These are phyloP conservation scores for Physella acuta DNA, from an alignment of 1,140 invertebrate species.

Conservation along the genomic window DNA sequence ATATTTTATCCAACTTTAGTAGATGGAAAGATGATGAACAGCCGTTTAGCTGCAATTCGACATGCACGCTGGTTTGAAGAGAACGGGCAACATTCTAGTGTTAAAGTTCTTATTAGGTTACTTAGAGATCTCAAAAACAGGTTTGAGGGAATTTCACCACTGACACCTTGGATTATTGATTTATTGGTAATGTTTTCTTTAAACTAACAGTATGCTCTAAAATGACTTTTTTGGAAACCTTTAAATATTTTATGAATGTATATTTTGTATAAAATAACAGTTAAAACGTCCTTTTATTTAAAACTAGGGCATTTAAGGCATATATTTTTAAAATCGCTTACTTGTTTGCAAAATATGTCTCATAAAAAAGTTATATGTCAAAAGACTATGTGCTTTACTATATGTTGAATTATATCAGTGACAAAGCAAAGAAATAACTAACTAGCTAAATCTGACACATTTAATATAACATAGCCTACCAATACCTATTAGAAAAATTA, in stretches of 20 bases:
- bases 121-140: conserved; percentile 85
- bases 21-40: conserved; percentile 81
- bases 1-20: too few species aligned
- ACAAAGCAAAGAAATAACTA: too few species aligned
- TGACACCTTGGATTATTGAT: conserved; percentile 96
- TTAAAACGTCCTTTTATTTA: neutral
- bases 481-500: too few species aligned
- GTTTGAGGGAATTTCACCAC: conserved; percentile 84
- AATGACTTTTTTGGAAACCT: neutral
- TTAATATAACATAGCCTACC: too few species aligned
- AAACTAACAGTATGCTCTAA: neutral
- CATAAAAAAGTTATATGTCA: too few species aligned
- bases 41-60: conserved; percentile 88
- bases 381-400: too few species aligned
- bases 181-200: conserved; percentile 68
- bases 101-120: conserved; percentile 91
- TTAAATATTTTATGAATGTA: neutral
- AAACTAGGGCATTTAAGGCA: too few species aligned
- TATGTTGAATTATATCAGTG: too few species aligned
- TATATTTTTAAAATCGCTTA: too few species aligned
- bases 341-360: too few species aligned
- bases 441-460: too few species aligned
- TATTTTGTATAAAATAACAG: neutral
- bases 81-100: conserved; percentile 94
- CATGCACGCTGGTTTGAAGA: conserved; percentile 98